Evolutionary conservation across 2,113 vertebrate species (phyloP).

Genomic region (Sylvia atricapilla): DNA sequence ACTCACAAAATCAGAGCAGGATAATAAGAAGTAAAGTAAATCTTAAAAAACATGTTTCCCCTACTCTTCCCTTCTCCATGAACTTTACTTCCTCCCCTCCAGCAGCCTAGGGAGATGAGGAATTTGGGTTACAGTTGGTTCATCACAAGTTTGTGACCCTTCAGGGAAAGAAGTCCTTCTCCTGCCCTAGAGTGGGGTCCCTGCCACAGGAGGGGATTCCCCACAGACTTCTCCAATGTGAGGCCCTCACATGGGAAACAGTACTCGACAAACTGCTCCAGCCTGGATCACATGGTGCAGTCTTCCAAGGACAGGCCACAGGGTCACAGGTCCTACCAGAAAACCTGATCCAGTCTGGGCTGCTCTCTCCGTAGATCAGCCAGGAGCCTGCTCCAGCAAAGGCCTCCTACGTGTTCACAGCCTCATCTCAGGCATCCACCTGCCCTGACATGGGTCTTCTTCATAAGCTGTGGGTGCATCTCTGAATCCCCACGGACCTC

Average conservation of each 20-base stretch:
- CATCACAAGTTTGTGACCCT: rapidly evolving
- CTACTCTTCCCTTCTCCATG: background rate
- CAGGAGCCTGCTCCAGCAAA: background rate
- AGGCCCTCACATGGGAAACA: background rate
- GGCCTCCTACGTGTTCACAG: background rate
- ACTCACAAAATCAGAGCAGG: background rate
- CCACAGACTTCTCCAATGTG: background rate
- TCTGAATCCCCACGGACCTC: background rate
- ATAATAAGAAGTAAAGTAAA: background rate
- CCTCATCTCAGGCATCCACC: too few relatives aligned
- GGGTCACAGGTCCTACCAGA: background rate
- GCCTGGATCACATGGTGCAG: too few relatives aligned
- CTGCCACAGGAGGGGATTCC: background rate
- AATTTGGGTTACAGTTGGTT: background rate
- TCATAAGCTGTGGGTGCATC: rapidly evolving
- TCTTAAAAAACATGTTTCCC: background rate
- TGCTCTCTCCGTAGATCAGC: background rate
- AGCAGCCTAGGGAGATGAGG: background rate
- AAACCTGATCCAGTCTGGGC: background rate
- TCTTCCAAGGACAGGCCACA: background rate
- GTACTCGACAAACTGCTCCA: background rate
- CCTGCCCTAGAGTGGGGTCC: background rate
- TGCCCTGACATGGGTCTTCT: rapidly evolving
- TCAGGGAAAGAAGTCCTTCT: background rate
- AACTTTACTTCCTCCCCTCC: background rate